Base-by-base conservation (phyloP, 1,140 invertebrate species). In the Drosophila pseudoananassae region DNA sequence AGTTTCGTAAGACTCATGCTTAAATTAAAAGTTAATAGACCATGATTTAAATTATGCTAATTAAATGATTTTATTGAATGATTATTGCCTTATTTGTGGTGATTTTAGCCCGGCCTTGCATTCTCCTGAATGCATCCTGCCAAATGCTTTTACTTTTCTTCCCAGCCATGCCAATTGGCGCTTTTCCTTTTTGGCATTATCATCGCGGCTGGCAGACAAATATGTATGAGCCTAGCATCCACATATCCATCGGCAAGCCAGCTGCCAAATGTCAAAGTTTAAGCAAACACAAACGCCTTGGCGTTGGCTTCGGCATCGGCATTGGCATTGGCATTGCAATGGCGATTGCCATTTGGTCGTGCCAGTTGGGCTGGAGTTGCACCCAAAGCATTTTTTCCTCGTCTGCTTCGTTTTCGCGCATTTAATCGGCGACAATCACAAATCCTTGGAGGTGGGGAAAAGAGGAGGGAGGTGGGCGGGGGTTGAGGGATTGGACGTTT, bases 351-450 rank as follows among this genome's bases (percentile, higher is more conserved):
- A 69, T 56, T 69, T 49, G 46, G 64, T 85, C 81, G 80, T 84
- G 72, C 59, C 80, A 84, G 59, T 71, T 84, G 76, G 63, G 63
- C 45, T 68, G 36, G 53, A 66, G 73, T 82, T 88, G 82, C 78
- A 78, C 75, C 75, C 83, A 78, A 78, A 72, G 83, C 83, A 63
- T 78, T 87, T 85, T 55, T 85, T 51, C 31, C 63, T 56, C 61
- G 45, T 56, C 75, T 59, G 69, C 45, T 47, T 73, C 53, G 57
- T 81, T 81, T 74, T 85, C 68, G 82, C 82, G 83, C 74, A 78
- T 82, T 78, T 82, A 78, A 88, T 87, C 83, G 82, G 75, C 78
- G 82, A 88, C 82, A 88, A 87, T 87, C 82, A 79, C 83, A 83
- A 87, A 87, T 81, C 83, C 36, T 66, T 88, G 33, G 59, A 66